Evolutionary conservation across 2,888 invertebrate genomes (phyloP).

Genomic region (Leptopilina drosophilae): DNA sequence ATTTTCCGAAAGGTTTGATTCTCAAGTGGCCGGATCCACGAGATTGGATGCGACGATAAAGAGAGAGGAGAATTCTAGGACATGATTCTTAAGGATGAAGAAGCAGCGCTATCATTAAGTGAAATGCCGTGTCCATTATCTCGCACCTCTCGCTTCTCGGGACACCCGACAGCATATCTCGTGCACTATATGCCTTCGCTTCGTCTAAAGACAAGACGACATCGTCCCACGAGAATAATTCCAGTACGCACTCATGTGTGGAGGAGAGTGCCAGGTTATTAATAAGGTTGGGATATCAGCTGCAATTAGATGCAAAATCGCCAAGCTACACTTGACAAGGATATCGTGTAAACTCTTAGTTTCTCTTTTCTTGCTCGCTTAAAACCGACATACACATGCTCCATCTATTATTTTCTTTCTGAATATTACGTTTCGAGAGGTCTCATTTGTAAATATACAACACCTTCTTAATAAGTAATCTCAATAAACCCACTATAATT

Average conservation of each 20-base stretch:
- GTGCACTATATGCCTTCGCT: conserved; percentile 56
- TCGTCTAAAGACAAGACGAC: conserved; percentile 45
- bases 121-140: conserved; percentile 77
- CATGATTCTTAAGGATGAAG: conserved; percentile 53
- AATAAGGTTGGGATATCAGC: conserved; percentile 76
- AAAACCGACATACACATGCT: neutral
- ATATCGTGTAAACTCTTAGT: conserved; percentile 11
- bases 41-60: conserved; percentile 71
- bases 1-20: conserved; percentile 48
- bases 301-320: conserved; percentile 73
- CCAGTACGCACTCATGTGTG: conserved; percentile 57
- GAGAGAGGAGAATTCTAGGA: conserved; percentile 49
- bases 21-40: conserved; percentile 65
- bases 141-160: conserved; percentile 64
- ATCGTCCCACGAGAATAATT: conserved; percentile 61
- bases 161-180: conserved; percentile 55
- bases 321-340: conserved; percentile 11
- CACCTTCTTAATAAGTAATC: too few species aligned
- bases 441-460: too few species aligned
- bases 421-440: neutral
- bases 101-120: conserved; percentile 76
- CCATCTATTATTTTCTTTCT: neutral
- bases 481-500: too few species aligned
- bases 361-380: conserved; percentile 12
- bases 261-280: conserved; percentile 69